phyloP scores from a whole-genome alignment of 2,797 vertebrate genomes.

The Sebastes vulpes region DNA sequence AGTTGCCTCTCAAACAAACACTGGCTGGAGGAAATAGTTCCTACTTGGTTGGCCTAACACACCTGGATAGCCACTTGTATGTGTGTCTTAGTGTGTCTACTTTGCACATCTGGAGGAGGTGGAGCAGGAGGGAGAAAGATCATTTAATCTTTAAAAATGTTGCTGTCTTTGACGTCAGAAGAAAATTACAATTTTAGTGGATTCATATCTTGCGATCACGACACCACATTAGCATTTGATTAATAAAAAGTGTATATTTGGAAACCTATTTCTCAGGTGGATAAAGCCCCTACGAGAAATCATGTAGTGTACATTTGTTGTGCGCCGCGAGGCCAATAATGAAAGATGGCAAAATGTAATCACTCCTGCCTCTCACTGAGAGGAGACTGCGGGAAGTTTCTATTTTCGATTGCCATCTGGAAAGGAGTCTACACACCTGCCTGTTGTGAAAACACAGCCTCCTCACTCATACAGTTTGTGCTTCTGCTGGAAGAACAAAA shows the following conservation, averaged over 20 bases:
- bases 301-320: conserved; percentile 13
- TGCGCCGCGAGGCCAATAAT: conserved; percentile 48
- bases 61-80: conserved; percentile 44
- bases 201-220: conserved; percentile 5
- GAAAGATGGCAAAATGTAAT: conserved; percentile 60
- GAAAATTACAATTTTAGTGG: conserved; percentile 22
- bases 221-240: conserved; percentile 43
- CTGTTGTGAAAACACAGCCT: conserved; percentile 77
- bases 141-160: conserved; percentile 25
- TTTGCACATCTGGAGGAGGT: conserved; percentile 29
- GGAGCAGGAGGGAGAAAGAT: conserved; percentile 11
- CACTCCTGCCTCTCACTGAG: conserved; percentile 64
- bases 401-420: conserved; percentile 79
- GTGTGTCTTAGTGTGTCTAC: conserved; percentile 1
- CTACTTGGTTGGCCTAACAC: conserved; percentile 37
- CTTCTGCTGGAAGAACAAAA: conserved; percentile 67
- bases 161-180: conserved; percentile 14
- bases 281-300: conserved; percentile 25
- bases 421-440: conserved; percentile 79
- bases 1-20: conserved; percentile 63
- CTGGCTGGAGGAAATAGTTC: conserved; percentile 50
- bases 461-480: conserved; percentile 53
- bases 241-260: conserved; percentile 35
- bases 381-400: conserved; percentile 67
- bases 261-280: conserved; percentile 32